A percentile compares a stretch with the other conserved stretches of the same genome.
These are phyloP conservation scores for Lasaia peninsularis DNA, from an alignment of 1,140 invertebrate species.

Conservation along the genomic window DNA sequence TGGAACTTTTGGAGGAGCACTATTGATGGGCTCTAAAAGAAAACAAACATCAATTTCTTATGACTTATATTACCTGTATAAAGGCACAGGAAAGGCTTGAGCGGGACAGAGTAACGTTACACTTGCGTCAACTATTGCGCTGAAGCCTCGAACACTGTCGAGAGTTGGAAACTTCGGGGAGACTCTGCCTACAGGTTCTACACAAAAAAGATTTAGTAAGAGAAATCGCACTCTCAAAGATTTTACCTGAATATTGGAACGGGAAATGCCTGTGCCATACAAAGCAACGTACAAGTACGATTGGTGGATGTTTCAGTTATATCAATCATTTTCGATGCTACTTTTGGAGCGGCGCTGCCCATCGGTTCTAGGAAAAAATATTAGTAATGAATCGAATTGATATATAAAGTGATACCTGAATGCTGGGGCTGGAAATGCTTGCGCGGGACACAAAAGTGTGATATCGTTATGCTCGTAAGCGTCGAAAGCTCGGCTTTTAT, in stretches of 20 bases:
- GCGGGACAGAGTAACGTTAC: conserved; percentile 80
- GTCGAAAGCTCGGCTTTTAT: conserved; percentile 80
- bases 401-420: conserved; percentile 80
- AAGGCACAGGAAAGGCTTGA: conserved; percentile 82
- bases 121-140: conserved; percentile 59
- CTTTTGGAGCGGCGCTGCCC: conserved; percentile 84
- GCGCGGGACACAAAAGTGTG: conserved; percentile 83
- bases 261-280: conserved; percentile 85
- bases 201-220: conserved; percentile 32
- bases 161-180: conserved; percentile 82
- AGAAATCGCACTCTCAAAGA: conserved; percentile 20
- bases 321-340: conserved; percentile 74
- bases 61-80: conserved; percentile 76
- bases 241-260: conserved; percentile 83
- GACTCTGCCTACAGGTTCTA: conserved; percentile 79
- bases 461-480: conserved; percentile 74
- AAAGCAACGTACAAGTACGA: conserved; percentile 79
- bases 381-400: conserved; percentile 32
- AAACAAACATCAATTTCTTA: conserved; percentile 44
- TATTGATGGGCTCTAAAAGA: conserved; percentile 79
- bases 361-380: conserved; percentile 81
- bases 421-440: conserved; percentile 83
- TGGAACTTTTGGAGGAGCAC: conserved; percentile 78
- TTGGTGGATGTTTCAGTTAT: conserved; percentile 56
- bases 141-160: conserved; percentile 81